phyloP scores from a whole-genome alignment of 2,888 invertebrate genomes.

The Limenitis camilla region DNA sequence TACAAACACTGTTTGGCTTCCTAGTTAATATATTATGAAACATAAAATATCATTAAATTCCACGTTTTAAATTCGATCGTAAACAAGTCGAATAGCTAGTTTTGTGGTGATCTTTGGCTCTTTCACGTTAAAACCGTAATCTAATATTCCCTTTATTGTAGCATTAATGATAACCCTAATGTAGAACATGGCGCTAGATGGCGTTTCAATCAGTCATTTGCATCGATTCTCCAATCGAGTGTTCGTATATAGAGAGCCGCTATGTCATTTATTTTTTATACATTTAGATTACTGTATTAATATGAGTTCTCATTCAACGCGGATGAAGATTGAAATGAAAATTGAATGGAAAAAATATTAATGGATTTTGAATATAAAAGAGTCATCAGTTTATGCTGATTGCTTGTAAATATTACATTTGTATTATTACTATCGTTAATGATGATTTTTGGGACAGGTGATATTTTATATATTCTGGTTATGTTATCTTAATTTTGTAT shows the following conservation, averaged over 20 bases:
- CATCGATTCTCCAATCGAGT: conserved; percentile 29
- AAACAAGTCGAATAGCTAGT: too few species aligned
- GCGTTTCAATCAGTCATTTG: conserved; percentile 37
- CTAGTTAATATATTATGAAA: too few species aligned
- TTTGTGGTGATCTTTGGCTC: too few species aligned
- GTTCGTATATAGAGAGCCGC: conserved; percentile 22
- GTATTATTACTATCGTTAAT: neutral
- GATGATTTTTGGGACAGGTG: neutral
- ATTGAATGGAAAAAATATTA: conserved; percentile 11
- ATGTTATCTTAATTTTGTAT: too few species aligned
- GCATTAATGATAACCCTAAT: conserved; percentile 10
- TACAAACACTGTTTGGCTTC: too few species aligned
- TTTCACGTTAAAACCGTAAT: too few species aligned
- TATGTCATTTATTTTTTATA: conserved; percentile 29
- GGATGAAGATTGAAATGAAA: conserved; percentile 13
- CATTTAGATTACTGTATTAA: conserved; percentile 24
- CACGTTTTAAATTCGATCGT: too few species aligned
- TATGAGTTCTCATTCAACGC: conserved; percentile 4
- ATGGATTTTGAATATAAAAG: conserved; percentile 7
- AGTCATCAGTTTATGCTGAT: conserved; percentile 6
- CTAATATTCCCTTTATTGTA: neutral
- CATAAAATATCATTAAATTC: too few species aligned
- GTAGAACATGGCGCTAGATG: conserved; percentile 33
- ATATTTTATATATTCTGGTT: neutral
- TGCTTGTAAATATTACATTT: neutral